These are phyloP conservation scores for Nerophis lumbriciformis DNA, from an alignment of 2,113 vertebrate species.

Conservation along the genomic window DNA sequence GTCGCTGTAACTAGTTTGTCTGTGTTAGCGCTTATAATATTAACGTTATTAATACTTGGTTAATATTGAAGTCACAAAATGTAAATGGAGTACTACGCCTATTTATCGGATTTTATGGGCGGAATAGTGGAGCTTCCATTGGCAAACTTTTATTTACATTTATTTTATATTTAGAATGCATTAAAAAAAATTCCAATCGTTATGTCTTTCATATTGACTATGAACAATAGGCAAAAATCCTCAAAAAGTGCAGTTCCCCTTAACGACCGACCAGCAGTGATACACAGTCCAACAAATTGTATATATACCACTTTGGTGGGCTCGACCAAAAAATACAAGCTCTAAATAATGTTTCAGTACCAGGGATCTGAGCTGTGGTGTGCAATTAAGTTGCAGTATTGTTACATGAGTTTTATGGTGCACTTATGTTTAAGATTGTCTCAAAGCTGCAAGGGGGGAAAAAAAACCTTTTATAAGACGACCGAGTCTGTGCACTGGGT, in stretches of 20 bases:
- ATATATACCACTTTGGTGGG: constrained; percentile 10
- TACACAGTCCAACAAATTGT: constrained; percentile 27
- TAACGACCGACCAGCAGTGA: constrained; percentile 16
- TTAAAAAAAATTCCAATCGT: no score
- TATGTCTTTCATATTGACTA: no score
- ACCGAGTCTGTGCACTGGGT: neutral
- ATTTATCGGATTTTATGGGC: no score
- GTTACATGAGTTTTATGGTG: neutral
- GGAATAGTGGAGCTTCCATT: no score
- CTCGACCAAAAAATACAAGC: constrained; percentile 18
- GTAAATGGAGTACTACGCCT: no score
- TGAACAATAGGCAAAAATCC: no score
- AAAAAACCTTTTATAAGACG: constrained; percentile 4
- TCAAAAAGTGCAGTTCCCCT: constrained; percentile 4
- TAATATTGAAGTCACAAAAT: no score
- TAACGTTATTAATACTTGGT: no score
- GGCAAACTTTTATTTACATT: no score
- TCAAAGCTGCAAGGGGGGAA: constrained; percentile 2
- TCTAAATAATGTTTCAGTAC: constrained; percentile 15
- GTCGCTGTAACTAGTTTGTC: no score
- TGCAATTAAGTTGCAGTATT: constrained; percentile 9
- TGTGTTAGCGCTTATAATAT: no score
- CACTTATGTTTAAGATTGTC: constrained; percentile 1
- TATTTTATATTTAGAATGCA: no score
- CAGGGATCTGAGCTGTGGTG: constrained; percentile 11